Evolutionary conservation across 92 coral and sea anemone species (phyloP), one percentile per base, ranked within the genome.

Genomic region (Muricea muricata): DNA sequence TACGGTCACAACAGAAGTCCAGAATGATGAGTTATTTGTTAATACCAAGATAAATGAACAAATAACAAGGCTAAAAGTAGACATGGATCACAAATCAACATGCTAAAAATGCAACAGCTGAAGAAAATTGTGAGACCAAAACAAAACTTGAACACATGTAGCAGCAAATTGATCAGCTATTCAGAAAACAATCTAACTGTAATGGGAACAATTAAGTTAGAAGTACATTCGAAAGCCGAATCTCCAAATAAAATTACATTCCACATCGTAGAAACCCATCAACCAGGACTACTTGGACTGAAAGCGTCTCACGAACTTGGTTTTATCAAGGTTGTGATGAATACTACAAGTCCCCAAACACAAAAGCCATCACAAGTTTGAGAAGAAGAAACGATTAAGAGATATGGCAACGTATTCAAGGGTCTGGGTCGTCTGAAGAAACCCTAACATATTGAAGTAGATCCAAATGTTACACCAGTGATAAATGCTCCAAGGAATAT

Each of bases 371-470:
- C 79, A 30, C 78, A 81, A 65, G 73, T 78, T 65, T 23, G 68
- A 41, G 48, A 24, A 87, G 79, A 82, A 46, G 78, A 75, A 46
- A 78, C 45, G n/a, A 79, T 71, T 61, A 84, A 86, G 65, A 80
- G 74, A 56, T 83, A 75, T 42, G 20, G 69, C 37, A 82, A 88
- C 37, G 84, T 88, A 45, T 83, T 88, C 78, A 83, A 76, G 52
- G 88, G 88, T 37, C 67, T 83, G 87, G 85, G 85, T 39, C 85
- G 88, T 61, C 23, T 88, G 80, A 79, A 88, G 73, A 87, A 88
- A 31, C 91, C 91, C 42, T 83, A 88, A 75, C 77, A 87, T 75
- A 87, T 81, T 80, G 78, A 87, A 80, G 86, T 87, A 73, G 90
- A 87, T 85, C 82, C 82, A 35, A 80, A 60, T 68, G 81, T 80